phyloP scores from a whole-genome alignment of 2,888 invertebrate species.

The Tyria jacobaeae region DNA sequence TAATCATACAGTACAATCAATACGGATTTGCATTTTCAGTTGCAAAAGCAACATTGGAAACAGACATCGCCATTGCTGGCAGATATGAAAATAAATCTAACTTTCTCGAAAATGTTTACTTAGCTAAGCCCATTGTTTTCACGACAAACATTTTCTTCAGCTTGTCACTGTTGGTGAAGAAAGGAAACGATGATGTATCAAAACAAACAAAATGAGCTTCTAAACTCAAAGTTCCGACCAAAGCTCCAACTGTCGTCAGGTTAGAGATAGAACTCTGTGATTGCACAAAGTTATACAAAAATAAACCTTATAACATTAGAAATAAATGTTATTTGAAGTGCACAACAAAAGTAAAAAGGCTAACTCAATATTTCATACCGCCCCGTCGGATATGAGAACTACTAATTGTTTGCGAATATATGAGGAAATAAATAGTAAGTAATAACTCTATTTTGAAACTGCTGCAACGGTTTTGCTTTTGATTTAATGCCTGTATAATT shows the following conservation, averaged over 20 bases:
- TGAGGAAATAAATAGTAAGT: conserved; percentile 2
- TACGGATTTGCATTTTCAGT: neutral
- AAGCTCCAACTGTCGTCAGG: conserved; percentile 58
- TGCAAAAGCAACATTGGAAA: neutral
- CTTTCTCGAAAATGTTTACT: conserved; percentile 1
- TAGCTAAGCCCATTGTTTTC: conserved; percentile 20
- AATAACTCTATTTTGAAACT: conserved; percentile 9
- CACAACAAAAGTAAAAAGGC: conserved; percentile 28
- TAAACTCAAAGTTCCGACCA: conserved; percentile 61
- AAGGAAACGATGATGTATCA: conserved; percentile 51
- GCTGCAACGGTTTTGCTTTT: neutral
- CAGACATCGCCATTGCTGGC: neutral
- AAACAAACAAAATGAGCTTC: conserved; percentile 64
- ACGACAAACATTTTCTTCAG: conserved; percentile 32
- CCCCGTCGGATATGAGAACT: conserved; percentile 47
- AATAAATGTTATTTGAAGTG: conserved; percentile 1
- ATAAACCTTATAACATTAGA: neutral
- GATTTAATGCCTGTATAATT: neutral
- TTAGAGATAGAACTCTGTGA: conserved; percentile 14
- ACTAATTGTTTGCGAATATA: conserved; percentile 50
- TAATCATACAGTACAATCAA: neutral
- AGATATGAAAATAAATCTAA: conserved; percentile 2
- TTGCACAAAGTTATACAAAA: neutral
- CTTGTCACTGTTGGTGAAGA: conserved; percentile 40
- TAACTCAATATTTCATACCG: conserved; percentile 71